Percentiles rank a stretch among this genome's conserved stretches.
phyloP scores from a whole-genome alignment of 2,113 vertebrate genomes.

The Ameiurus melas region DNA sequence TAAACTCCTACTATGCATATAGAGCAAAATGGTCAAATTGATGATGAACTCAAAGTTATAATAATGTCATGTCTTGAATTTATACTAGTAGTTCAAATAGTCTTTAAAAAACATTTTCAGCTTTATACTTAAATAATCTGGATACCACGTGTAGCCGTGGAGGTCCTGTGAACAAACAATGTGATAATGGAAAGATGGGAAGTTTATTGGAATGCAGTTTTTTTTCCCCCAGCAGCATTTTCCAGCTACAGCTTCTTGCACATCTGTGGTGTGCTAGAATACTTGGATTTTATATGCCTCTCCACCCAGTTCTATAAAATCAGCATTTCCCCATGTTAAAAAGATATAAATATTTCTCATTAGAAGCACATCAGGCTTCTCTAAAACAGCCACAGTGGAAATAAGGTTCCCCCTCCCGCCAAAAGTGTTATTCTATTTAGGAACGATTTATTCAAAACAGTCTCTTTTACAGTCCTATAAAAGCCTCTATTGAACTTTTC shows the following conservation, averaged over 20 bases:
- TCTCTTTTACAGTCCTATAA: conserved; percentile 10
- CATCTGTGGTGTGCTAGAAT: conserved; percentile 54
- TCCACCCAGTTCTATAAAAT: conserved; percentile 74
- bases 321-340: conserved; percentile 58
- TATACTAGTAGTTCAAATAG: not conserved
- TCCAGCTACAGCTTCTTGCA: conserved; percentile 52
- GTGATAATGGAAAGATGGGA: conserved; percentile 48
- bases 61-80: not conserved
- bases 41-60: not conserved
- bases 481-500: not conserved
- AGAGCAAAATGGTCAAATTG: not conserved
- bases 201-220: conserved; percentile 56
- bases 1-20: not conserved
- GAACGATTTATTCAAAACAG: conserved; percentile 16
- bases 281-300: conserved; percentile 64
- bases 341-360: conserved; percentile 55
- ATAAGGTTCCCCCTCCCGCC: not conserved
- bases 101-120: not conserved
- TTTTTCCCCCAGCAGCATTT: conserved; percentile 45
- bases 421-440: conserved; percentile 26
- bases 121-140: not conserved
- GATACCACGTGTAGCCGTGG: not conserved
- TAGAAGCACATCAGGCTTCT: conserved; percentile 56
- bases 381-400: conserved; percentile 47
- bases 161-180: conserved; percentile 39